phyloP scores from a whole-genome alignment of 2,113 vertebrate species.

The Zosterops japonicus region DNA sequence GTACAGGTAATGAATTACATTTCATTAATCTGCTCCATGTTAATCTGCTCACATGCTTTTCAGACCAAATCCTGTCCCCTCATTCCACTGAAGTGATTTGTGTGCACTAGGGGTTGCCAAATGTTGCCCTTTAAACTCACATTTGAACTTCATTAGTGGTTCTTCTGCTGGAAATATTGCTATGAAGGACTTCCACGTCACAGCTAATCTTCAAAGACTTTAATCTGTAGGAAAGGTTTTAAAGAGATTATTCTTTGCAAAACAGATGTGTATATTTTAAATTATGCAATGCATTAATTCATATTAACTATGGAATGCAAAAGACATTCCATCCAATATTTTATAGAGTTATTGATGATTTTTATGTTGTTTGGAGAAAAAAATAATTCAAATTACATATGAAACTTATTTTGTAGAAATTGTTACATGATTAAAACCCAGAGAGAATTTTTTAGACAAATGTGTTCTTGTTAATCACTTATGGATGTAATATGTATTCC shows the following conservation, averaged over 20 bases:
- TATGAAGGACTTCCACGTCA: neutral
- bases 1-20: conserved; percentile 84
- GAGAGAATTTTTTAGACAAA: neutral
- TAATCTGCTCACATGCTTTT: neutral
- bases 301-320: neutral
- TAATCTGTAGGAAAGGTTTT: conserved; percentile 5
- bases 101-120: neutral
- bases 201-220: conserved; percentile 37
- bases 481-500: neutral
- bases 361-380: neutral
- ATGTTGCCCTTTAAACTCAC: conserved; percentile 1
- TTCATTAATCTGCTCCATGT: neutral
- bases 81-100: neutral
- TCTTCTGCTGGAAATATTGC: neutral
- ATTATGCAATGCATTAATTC: neutral
- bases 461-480: neutral
- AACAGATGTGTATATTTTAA: conserved; percentile 11
- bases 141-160: neutral
- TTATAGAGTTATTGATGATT: neutral
- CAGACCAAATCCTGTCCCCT: neutral
- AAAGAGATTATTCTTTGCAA: conserved; percentile 7
- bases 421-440: neutral
- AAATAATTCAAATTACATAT: neutral
- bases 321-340: neutral
- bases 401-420: neutral